Conservation (phyloP, 1,140 invertebrate species). For the Drosophila baimaii region DNA sequence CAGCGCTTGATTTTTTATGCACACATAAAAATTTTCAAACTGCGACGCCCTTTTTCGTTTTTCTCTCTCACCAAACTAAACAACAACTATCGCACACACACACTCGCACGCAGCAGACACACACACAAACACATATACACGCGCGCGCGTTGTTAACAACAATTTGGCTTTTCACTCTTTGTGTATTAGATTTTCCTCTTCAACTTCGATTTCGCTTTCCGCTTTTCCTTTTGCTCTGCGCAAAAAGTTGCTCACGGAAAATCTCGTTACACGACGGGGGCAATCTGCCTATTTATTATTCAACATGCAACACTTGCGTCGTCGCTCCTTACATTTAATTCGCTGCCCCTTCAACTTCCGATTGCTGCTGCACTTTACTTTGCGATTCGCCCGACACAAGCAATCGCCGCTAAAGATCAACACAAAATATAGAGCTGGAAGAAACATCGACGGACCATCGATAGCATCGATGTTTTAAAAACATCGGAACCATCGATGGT, state of each 20-base stretch:
- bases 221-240: conserved; percentile 47
- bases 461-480: too few relatives aligned
- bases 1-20: conserved; percentile 53
- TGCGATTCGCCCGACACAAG: conserved; percentile 23
- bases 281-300: conserved; percentile 17
- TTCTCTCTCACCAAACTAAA: conserved; percentile 46
- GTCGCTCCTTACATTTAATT: conserved; percentile 24
- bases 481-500: too few relatives aligned
- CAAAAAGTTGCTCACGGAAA: conserved; percentile 15
- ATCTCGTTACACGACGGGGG: background rate
- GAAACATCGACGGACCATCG: background rate
- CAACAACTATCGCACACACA: conserved; percentile 40
- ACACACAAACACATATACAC: conserved; percentile 23
- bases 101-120: conserved; percentile 11
- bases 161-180: conserved; percentile 60
- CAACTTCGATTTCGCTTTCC: conserved; percentile 40
- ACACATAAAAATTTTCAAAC: conserved; percentile 65
- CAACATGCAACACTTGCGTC: conserved; percentile 23
- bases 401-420: conserved; percentile 50
- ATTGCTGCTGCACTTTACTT: conserved; percentile 24
- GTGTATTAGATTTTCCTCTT: conserved; percentile 57
- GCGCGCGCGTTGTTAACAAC: conserved; percentile 46
- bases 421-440: too few relatives aligned
- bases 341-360: conserved; percentile 7
- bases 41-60: conserved; percentile 72